phyloP scores from a whole-genome alignment of 1,140 invertebrate genomes.

The Harpegnathos saltator region DNA sequence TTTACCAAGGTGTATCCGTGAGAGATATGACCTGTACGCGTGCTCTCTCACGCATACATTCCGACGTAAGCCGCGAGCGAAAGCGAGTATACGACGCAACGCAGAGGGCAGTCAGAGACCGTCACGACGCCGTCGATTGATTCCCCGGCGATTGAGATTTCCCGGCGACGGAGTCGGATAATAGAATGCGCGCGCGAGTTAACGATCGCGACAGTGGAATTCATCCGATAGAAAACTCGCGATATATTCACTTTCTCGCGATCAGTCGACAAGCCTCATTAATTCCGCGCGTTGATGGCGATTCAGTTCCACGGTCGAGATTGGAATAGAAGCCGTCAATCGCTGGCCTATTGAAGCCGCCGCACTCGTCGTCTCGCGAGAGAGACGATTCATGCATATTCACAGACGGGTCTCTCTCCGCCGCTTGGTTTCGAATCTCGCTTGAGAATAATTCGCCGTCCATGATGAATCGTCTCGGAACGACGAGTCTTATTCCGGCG shows the following conservation, averaged over 20 bases:
- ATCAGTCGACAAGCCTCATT: conserved; percentile 22
- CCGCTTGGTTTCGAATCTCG: conserved; percentile 41
- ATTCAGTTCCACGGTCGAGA: conserved; percentile 40
- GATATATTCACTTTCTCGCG: conserved; percentile 4
- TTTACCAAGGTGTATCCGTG: no score
- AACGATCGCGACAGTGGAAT: not conserved
- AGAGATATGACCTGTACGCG: no score
- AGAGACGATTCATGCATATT: conserved; percentile 54
- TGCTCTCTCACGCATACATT: no score
- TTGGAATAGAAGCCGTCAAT: conserved; percentile 43
- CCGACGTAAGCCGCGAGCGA: no score
- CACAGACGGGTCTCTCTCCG: not conserved
- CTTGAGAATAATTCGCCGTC: conserved; percentile 23
- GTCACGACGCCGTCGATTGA: no score
- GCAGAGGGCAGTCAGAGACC: no score
- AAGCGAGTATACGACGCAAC: no score
- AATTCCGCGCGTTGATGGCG: conserved; percentile 19
- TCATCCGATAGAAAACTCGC: not conserved
- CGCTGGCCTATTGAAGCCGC: conserved; percentile 22
- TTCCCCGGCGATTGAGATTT: not conserved
- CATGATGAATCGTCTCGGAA: conserved; percentile 4
- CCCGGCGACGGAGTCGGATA: not conserved
- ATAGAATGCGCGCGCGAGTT: not conserved
- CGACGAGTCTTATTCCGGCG: conserved; percentile 28
- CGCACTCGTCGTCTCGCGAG: conserved; percentile 7